Conservation (phyloP, 2,888 invertebrate species). For the Callinectes sapidus region DNA sequence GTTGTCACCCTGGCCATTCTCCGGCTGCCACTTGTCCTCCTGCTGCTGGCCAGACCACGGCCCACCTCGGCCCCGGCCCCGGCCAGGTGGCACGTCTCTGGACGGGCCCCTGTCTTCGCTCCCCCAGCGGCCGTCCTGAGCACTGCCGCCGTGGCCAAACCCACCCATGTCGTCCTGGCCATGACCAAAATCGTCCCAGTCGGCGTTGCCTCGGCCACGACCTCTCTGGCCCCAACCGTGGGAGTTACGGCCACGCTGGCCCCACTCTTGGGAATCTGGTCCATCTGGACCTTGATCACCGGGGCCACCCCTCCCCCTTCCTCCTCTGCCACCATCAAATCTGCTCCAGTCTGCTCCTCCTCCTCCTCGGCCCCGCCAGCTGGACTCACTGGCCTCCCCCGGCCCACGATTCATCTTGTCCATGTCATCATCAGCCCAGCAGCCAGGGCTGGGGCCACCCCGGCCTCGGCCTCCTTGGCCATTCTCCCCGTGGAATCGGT, state of each 20-base stretch:
- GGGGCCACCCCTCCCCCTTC: slow-evolving; percentile 16
- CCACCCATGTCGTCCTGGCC: background rate
- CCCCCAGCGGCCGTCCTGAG: background rate
- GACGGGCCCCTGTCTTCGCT: background rate
- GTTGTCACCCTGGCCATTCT: background rate
- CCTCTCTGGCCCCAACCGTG: slow-evolving; percentile 26
- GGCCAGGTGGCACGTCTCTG: background rate
- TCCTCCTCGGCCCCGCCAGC: background rate
- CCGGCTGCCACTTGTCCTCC: slow-evolving; percentile 2
- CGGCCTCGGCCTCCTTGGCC: slow-evolving; percentile 35
- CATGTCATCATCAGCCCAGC: background rate
- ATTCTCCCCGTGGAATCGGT: background rate
- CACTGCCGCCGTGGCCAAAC: background rate
- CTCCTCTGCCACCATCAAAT: slow-evolving; percentile 27
- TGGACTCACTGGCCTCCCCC: background rate
- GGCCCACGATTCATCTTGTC: background rate
- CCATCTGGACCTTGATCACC: background rate
- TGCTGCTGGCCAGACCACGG: background rate
- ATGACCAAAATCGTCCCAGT: background rate
- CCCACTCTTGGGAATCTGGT: background rate
- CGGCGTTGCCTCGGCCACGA: background rate
- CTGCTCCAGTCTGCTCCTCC: slow-evolving; percentile 11
- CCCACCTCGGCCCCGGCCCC: slow-evolving; percentile 34
- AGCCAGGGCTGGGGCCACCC: background rate
- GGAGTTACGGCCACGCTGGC: background rate